Evolutionary conservation across 2,888 invertebrate genomes (phyloP), one percentile per base, ranked within the genome.

Genomic region (Microchrysa polita): DNA sequence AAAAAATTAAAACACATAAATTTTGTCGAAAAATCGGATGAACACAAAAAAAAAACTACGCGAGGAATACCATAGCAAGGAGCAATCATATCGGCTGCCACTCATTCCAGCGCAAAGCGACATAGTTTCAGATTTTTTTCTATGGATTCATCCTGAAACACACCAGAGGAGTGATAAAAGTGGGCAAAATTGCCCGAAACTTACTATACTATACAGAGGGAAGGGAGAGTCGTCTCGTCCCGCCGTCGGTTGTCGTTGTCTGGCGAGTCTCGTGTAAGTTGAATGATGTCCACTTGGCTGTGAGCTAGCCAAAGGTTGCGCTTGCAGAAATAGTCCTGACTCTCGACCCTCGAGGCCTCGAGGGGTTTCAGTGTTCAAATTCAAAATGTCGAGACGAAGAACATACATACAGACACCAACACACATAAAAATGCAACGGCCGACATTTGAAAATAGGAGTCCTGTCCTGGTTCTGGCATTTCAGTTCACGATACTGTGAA

Each of bases 1-100:
- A 55, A 69, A 69, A 69, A 69, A 69, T 55, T 69, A 55, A 69
- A 69, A 69, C 42, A 55, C 69, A 69, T 69, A 69, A 69, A 69
- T 69, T 69, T 69, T n/a, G 18, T 42, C 5, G 20, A 20, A 55
- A 20, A 42, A n/a, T 69, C 40, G 55, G 55, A 67, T 16, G n/a
- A n/a, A n/a, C n/a, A n/a, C n/a, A n/a, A 55, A 69, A 69, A 69
- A n/a, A 34, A 34, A 5, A 34, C 27, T 7, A 34, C 27, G 27
- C 27, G 4, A 34, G n/a, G n/a, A n/a, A n/a, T n/a, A n/a, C n/a
- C n/a, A n/a, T n/a, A n/a, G n/a, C n/a, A n/a, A n/a, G n/a, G n/a
- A n/a, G n/a, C n/a, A n/a, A n/a, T n/a, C n/a, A n/a, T n/a, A n/a
- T n/a, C n/a, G n/a, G n/a, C n/a, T 34, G 27, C 16, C 65, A 18